phyloP scores from a whole-genome alignment of 92 coral and sea anemone species.

The Phenganax marumi region DNA sequence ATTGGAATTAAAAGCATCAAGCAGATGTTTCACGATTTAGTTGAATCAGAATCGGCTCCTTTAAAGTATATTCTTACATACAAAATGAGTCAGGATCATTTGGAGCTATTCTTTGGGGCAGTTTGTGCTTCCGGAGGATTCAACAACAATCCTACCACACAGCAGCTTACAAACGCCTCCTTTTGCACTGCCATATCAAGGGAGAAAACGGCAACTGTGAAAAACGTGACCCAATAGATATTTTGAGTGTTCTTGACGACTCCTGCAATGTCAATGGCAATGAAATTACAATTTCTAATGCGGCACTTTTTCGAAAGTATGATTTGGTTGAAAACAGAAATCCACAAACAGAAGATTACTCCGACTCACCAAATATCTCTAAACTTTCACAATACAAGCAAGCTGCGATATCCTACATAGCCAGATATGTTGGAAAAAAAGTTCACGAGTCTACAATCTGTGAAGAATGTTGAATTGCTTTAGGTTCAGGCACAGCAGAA shows the following conservation, averaged over 20 bases:
- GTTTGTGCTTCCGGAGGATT: neutral
- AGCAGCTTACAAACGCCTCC: constrained; percentile 16
- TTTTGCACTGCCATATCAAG: too few relatives aligned
- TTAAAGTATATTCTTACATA: neutral
- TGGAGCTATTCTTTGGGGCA: constrained; percentile 20
- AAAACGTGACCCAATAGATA: too few relatives aligned
- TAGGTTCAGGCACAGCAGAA: neutral
- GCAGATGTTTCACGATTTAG: neutral
- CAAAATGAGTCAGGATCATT: constrained; percentile 25
- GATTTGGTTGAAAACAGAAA: too few relatives aligned
- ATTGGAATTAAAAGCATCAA: neutral
- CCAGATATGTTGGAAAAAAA: neutral
- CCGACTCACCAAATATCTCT: neutral
- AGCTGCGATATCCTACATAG: neutral
- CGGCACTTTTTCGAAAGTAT: too few relatives aligned
- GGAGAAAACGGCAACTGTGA: too few relatives aligned
- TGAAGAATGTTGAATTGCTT: constrained; percentile 1
- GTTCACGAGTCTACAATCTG: neutral
- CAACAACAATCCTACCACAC: constrained; percentile 22
- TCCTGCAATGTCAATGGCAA: too few relatives aligned
- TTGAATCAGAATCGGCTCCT: neutral
- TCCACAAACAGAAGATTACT: too few relatives aligned
- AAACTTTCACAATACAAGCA: neutral
- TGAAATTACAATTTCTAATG: too few relatives aligned
- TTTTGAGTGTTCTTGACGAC: too few relatives aligned